Base-by-base conservation (phyloP, 2,888 invertebrate genomes). In the Bellardia bayeri region DNA sequence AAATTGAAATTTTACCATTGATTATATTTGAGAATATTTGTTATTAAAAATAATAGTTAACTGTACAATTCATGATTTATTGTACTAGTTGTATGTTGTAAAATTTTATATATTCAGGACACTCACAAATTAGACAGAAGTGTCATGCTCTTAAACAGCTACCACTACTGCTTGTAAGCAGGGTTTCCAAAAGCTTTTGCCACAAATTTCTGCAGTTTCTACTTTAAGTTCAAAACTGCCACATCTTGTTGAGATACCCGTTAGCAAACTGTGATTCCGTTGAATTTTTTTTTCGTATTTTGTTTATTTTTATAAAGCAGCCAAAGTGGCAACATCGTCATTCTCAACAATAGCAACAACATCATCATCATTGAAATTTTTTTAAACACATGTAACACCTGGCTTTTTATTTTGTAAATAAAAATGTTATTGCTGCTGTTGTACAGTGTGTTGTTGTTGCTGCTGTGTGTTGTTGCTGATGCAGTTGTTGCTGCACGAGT, bases 381-480 rank as follows among this genome's bases (percentile, higher is more conserved):
- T 58, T 66, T 71, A 23, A 72, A 78, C 81, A 72, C 81, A 85
- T 87, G 87, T 79, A 87, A 87, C 87, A 87, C 87, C 87, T 87
- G 87, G 85, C 87, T 74, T 79, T 82, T 80, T 69, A 80, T 80
- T 80, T 85, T 75, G 56, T 69, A 75, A 80, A 85, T 75, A 69
- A 75, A 85, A 81, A 54, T 78, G 71, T 69, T 78, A 54, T 72
- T 71, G 61, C 68, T 69, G 76, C 54, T 69, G 69, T 11, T 45
- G 16, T 54, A 33, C 30, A 11, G 30, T 58, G 56, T 45, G 8
- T 6, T 37, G 37, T 3, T 61, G 51, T 16, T 68, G 68, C 11
- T 45, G 11, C 49, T 66, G 23, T 5, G 23, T 30, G 5, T 30
- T 30, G 30, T 13, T 30, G 58, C n/a, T n/a, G 37, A 37, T 37